Conservation (phyloP, 1,140 invertebrate species). For the Mycetomoellerius zeteki region DNA sequence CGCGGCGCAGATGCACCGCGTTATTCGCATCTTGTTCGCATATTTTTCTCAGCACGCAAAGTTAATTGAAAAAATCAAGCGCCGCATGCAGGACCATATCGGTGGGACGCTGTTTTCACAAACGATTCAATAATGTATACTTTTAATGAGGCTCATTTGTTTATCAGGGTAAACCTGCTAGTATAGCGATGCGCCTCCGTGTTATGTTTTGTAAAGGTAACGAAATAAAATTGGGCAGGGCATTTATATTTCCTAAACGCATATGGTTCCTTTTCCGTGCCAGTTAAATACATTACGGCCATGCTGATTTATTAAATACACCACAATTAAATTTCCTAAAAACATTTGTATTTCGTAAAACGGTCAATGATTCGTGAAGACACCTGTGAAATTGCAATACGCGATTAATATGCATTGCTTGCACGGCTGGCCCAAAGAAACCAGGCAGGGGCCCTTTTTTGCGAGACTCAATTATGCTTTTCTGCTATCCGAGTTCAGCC, state of each 20-base stretch:
- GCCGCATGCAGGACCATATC: constrained; percentile 6
- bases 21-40: constrained; percentile 76
- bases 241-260: constrained; percentile 28
- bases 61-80: constrained; percentile 82
- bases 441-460: constrained; percentile 8
- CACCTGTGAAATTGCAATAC: constrained; percentile 32
- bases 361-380: constrained; percentile 1
- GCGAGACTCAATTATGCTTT: constrained; percentile 32
- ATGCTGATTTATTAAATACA: constrained; percentile 9
- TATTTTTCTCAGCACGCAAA: constrained; percentile 72
- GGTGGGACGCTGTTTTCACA: constrained; percentile 53
- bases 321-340: background rate
- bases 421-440: constrained; percentile 1
- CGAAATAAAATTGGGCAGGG: background rate
- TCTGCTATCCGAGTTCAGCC: constrained; percentile 16
- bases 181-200: background rate
- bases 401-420: constrained; percentile 55
- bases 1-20: constrained; percentile 67
- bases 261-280: no score
- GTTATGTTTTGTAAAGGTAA: constrained; percentile 28
- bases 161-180: constrained; percentile 1
- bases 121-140: constrained; percentile 32
- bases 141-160: constrained; percentile 17
- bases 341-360: constrained; percentile 15
- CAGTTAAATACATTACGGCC: background rate